Conservation (phyloP, 2,797 vertebrate species). For the Glyptemys insculpta region DNA sequence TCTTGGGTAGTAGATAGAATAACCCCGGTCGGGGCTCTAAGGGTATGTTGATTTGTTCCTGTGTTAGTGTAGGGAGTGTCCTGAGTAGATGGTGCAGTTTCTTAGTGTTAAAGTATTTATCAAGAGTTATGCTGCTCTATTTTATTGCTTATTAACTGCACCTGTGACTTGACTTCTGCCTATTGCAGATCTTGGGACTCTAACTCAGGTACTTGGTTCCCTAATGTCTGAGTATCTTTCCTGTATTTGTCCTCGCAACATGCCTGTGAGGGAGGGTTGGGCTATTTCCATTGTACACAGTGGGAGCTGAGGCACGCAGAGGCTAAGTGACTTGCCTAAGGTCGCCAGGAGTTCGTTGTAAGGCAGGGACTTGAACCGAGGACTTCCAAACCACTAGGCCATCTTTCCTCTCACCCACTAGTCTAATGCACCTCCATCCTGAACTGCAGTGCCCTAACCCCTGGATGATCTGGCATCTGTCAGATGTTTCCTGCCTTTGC, state of each 20-base stretch:
- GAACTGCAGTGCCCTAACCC: background rate
- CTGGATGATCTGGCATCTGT: background rate
- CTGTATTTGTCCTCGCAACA: background rate
- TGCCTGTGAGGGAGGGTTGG: background rate
- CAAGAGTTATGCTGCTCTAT: background rate
- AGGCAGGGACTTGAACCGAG: background rate
- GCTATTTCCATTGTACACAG: background rate
- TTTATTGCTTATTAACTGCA: background rate
- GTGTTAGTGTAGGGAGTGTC: too few species aligned
- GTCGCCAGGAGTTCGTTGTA: background rate
- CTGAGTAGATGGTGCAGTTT: too few species aligned
- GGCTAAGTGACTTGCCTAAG: background rate
- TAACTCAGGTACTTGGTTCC: fast-evolving
- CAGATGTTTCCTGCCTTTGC: background rate
- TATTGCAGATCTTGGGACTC: fast-evolving
- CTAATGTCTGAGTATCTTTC: background rate
- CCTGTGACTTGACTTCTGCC: background rate
- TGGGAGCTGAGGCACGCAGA: background rate
- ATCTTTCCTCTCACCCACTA: background rate
- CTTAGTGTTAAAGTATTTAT: too few species aligned
- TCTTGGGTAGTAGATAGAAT: too few species aligned
- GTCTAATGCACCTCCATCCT: background rate
- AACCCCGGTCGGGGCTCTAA: too few species aligned
- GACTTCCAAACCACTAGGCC: background rate
- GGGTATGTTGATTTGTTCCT: too few species aligned